A percentile compares a stretch with the other conserved stretches of the same genome.
Conservation (phyloP, 35 echinoderm and acorn worm genomes). For the Hemicentrotus pulcherrimus region DNA sequence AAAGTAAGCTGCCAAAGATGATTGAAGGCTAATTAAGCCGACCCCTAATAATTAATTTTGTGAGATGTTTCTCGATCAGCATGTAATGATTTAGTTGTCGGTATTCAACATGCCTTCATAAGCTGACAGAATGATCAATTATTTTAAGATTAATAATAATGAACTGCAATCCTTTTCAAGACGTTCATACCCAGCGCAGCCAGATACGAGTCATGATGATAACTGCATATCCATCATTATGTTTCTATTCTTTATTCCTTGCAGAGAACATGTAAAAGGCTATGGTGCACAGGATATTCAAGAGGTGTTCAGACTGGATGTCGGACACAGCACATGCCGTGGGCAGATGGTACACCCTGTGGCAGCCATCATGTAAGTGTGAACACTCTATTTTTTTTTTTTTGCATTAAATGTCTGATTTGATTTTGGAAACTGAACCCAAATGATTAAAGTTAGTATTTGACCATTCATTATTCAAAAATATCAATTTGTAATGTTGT, state of each 20-base stretch:
- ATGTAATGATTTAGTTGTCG: no score
- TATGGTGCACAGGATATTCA: constrained; percentile 81
- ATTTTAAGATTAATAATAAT: no score
- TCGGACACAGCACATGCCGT: constrained; percentile 90
- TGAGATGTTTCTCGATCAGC: no score
- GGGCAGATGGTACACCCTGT: constrained; percentile 92
- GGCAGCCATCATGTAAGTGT: constrained; percentile 66
- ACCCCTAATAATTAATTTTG: no score
- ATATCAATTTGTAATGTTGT: no score
- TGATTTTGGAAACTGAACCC: neutral
- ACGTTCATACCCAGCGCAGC: neutral
- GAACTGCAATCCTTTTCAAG: no score
- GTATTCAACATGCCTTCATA: no score
- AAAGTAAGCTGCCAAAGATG: no score
- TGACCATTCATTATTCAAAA: neutral
- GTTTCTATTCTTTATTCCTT: constrained; percentile 46
- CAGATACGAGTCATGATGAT: neutral
- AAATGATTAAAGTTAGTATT: neutral
- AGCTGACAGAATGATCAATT: no score
- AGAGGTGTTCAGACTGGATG: constrained; percentile 62
- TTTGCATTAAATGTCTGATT: neutral
- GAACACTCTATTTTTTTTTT: neutral
- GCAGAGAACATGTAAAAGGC: constrained; percentile 75
- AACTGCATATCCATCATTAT: neutral
- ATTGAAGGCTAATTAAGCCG: no score